Evolutionary conservation across 2,797 vertebrate genomes (phyloP).

Genomic region (Rhynchotus rufescens): DNA sequence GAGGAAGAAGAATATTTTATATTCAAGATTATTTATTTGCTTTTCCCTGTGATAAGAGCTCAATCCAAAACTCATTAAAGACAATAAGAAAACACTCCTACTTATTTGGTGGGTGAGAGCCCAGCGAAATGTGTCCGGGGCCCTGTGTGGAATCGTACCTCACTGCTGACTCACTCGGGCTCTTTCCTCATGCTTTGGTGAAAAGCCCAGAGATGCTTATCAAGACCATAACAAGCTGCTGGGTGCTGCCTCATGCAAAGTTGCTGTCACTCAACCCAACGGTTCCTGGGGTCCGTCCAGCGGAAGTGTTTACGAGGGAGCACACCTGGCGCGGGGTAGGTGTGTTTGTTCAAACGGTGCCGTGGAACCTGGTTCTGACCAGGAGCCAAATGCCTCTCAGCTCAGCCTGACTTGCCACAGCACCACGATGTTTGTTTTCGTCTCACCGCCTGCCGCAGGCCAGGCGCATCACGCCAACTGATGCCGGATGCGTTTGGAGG

Average conservation of each 20-base stretch:
- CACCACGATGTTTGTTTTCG: background rate
- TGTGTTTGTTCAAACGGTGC: slow-evolving; percentile 16
- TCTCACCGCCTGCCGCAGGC: background rate
- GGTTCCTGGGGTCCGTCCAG: background rate
- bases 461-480: fast-evolving
- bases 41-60: background rate
- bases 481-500: background rate
- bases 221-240: fast-evolving
- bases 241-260: background rate
- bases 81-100: slow-evolving; percentile 18
- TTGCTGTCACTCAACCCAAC: background rate
- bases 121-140: background rate
- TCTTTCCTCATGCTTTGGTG: background rate
- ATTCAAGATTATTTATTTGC: background rate
- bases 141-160: background rate
- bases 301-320: background rate
- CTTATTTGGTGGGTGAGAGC: background rate
- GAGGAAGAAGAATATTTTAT: background rate
- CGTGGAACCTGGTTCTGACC: background rate
- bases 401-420: background rate
- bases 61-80: slow-evolving; percentile 41
- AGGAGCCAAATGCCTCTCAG: background rate
- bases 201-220: background rate
- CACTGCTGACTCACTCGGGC: slow-evolving; percentile 32
- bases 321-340: slow-evolving; percentile 23